Evolutionary conservation across 2,113 vertebrate species (phyloP), one percentile per base, ranked within the genome.

Genomic region (Callipepla squamata): DNA sequence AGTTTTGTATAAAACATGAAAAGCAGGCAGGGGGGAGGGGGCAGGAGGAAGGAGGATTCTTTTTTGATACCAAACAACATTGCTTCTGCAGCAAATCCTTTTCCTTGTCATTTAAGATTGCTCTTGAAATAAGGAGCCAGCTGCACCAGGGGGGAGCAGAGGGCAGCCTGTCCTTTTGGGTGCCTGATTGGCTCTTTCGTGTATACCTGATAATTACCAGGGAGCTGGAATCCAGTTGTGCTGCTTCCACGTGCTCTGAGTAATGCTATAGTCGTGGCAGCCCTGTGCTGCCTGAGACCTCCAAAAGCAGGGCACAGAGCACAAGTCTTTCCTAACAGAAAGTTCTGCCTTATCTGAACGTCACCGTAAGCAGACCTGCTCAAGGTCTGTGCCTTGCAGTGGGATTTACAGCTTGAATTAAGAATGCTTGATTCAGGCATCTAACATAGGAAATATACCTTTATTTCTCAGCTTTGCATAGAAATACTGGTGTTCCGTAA

Each of bases 71-170:
- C 74, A 89, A 95, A 94, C 93, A 93, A 91, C 92, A 96, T 95
- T 96, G 96, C 94, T 96, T 95, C 94, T 81, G 82, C 90, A 95
- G 95, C 94, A 96, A 96, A 96, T 97, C 75, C 86, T 96, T 96
- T 75, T 96, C 76, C 95, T 94, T 94, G 88, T 88, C 96, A 95
- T 95, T 96, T 95, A 97, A 96, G 94, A 94, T 94, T 92, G 86
- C 59, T 83, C 90, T 95, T 92, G 93, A 95, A 96, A 96, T 96
- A 91, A 94, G 96, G 92, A 95, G 85, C 79, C 91, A 94, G 83
- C 92, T 92, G 95, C 95, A 95, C 81, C 75, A 36, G 47, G 89
- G 73, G 73, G 76, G 51, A 94, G 87, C 94, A 96, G 94, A 93
- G 94, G 94, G 91, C 94, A 96, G 92, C 58, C 80, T 95, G 90